These are phyloP conservation scores for Neolamprologus modestus DNA, from an alignment of 2,113 vertebrate species.

Conservation along the genomic window DNA sequence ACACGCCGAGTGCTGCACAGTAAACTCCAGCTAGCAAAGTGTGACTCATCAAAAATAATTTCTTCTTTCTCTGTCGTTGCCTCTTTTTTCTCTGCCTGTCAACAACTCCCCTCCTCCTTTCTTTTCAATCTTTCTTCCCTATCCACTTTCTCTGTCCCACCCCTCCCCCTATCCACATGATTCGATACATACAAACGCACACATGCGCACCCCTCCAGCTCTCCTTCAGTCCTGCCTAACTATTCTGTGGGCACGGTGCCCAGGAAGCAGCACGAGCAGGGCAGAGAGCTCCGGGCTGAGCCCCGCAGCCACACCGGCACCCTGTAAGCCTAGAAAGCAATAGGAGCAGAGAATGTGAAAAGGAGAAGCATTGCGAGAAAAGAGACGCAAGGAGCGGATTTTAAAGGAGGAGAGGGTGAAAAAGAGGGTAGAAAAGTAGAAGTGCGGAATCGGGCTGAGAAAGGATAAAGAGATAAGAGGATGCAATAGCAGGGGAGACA, in stretches of 20 bases:
- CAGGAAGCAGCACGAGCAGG: constrained; percentile 47
- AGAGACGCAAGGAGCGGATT: background rate
- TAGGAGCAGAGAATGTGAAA: background rate
- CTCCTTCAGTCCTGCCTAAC: constrained; percentile 25
- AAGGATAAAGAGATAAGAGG: constrained; percentile 55
- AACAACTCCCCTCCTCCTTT: background rate
- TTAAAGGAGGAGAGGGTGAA: background rate
- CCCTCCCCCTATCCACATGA: background rate
- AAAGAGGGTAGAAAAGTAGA: constrained; percentile 1
- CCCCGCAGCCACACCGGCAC: constrained; percentile 26
- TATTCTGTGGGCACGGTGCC: constrained; percentile 38
- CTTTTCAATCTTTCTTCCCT: background rate
- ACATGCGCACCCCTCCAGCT: background rate
- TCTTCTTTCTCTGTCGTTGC: background rate
- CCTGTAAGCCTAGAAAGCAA: constrained; percentile 24
- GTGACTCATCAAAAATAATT: constrained; percentile 57
- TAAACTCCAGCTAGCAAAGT: constrained; percentile 11
- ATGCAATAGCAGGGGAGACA: constrained; percentile 41
- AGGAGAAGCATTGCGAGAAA: background rate
- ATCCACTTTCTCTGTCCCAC: background rate
- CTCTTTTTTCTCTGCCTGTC: background rate
- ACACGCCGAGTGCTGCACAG: background rate
- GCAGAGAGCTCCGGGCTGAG: constrained; percentile 33
- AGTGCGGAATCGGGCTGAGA: background rate
- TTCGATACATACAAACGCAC: constrained; percentile 9